Conservation (phyloP, 37 sponge, comb jelly and placozoan genomes). For the Ianthella basta region DNA sequence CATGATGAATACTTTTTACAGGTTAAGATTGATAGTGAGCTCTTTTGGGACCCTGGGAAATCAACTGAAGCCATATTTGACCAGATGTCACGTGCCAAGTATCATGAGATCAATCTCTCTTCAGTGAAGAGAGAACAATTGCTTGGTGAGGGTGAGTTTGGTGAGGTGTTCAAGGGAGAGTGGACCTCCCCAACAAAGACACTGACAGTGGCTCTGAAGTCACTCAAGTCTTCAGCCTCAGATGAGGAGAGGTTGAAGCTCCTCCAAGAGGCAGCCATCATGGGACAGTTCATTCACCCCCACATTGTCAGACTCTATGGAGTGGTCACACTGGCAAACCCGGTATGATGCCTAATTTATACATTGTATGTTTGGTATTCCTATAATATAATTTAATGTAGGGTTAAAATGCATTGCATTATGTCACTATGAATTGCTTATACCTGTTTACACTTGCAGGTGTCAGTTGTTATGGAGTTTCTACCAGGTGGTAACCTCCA, state of each 20-base stretch:
- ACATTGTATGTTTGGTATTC: no score
- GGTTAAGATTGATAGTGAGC: neutral
- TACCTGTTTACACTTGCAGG: no score
- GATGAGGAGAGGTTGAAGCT: constrained; percentile 1
- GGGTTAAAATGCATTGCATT: no score
- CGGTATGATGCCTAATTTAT: neutral
- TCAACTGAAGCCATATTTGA: neutral
- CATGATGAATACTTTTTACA: no score
- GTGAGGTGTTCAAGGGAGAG: constrained; percentile 15
- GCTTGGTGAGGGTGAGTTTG: constrained; percentile 13
- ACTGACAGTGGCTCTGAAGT: constrained; percentile 9
- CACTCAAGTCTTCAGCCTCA: constrained; percentile 30
- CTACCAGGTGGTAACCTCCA: no score
- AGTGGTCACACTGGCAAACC: neutral
- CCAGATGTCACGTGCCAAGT: constrained; percentile 1
- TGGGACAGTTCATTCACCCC: constrained; percentile 18
- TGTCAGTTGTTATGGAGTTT: no score
- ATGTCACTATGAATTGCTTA: no score
- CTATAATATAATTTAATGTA: no score
- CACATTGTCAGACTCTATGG: constrained; percentile 17
- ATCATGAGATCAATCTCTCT: neutral
- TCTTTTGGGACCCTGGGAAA: neutral
- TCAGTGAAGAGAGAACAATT: neutral
- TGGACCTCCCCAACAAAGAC: constrained; percentile 6
- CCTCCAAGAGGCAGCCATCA: constrained; percentile 24